Percentiles rank a stretch among this genome's conserved stretches.
Evolutionary conservation across 2,797 vertebrate genomes (phyloP).

Genomic region (Sphenodon punctatus): DNA sequence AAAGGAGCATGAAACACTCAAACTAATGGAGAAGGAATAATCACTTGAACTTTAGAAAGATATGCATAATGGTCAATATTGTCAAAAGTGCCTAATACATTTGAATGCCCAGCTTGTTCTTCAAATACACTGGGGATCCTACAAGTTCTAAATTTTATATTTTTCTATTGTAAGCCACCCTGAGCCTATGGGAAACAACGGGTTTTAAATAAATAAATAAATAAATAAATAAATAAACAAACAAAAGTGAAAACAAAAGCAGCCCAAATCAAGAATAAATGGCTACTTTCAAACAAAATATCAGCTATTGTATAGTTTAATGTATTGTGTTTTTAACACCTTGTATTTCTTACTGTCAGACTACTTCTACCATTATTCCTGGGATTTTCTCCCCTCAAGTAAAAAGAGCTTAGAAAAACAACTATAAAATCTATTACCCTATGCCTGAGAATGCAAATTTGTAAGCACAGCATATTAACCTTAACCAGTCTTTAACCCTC

Average conservation of each 20-base stretch:
- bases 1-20: not conserved
- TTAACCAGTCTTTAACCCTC: no score
- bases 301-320: not conserved
- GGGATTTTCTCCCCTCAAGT: not conserved
- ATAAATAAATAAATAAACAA: no score
- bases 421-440: not conserved
- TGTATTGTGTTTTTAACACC: not conserved
- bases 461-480: not conserved
- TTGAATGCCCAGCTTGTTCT: not conserved
- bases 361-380: not conserved
- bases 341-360: not conserved
- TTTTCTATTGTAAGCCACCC: no score
- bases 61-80: not conserved
- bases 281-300: not conserved
- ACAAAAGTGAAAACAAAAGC: no score
- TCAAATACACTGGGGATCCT: no score
- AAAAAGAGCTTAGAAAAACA: not conserved
- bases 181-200: no score
- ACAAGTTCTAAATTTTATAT: no score
- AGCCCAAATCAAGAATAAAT: not conserved
- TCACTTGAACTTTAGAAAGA: not conserved
- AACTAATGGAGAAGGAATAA: not conserved
- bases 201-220: no score
- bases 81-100: not conserved
- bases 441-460: not conserved